Evolutionary conservation across 2,113 vertebrate genomes (phyloP).

Genomic region (Dasyornis broadbenti): DNA sequence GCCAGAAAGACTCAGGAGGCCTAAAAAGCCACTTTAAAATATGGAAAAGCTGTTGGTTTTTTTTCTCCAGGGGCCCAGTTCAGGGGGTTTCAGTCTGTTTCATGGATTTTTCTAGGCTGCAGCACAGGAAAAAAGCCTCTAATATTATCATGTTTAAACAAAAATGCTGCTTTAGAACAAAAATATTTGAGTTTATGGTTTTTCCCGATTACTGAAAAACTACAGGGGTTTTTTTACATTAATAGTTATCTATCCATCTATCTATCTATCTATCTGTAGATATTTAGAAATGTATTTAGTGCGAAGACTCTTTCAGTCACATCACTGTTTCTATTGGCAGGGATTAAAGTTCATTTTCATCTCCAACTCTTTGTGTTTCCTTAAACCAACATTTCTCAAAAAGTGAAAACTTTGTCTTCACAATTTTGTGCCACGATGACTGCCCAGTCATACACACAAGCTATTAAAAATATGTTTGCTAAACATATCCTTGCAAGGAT

Average conservation of each 20-base stretch:
- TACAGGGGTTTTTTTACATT: accelerated
- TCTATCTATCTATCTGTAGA: not conserved
- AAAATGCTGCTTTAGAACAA: not conserved
- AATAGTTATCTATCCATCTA: not conserved
- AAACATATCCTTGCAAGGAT: not conserved
- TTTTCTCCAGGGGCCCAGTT: not conserved
- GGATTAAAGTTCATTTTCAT: not conserved
- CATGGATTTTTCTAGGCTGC: not conserved
- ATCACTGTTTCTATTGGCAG: not conserved
- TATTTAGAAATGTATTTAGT: not conserved
- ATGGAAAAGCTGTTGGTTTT: not conserved
- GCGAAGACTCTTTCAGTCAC: not conserved
- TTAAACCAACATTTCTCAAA: slow-evolving; percentile 6
- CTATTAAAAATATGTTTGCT: not conserved
- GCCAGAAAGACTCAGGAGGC: slow-evolving; percentile 39
- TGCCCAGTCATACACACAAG: not conserved
- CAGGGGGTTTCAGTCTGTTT: not conserved
- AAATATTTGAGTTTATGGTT: not conserved
- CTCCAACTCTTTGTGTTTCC: not conserved
- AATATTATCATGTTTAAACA: not conserved
- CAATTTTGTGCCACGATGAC: not conserved
- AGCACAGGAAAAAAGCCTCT: not conserved
- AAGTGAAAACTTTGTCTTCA: not conserved
- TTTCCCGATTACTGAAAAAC: not conserved
- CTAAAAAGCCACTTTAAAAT: slow-evolving; percentile 37